Conservation (phyloP, 2,888 invertebrate genomes). For the Lepidocyrtoides sp. region DNA sequence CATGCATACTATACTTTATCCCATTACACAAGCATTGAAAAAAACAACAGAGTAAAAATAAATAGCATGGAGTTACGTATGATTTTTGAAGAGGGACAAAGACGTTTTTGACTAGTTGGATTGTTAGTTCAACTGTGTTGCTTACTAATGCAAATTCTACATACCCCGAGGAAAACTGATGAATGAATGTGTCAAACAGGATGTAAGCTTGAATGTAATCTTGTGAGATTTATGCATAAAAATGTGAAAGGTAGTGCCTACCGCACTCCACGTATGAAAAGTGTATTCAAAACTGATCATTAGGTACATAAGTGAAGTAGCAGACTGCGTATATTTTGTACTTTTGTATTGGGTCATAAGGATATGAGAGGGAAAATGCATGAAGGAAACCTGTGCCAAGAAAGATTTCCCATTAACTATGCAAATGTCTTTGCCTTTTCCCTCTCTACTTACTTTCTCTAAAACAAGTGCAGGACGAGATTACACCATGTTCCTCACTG, state of each 20-base stretch:
- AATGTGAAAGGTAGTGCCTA: constrained; percentile 11
- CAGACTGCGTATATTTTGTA: background rate
- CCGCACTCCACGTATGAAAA: too few relatives aligned
- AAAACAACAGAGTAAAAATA: background rate
- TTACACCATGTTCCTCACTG: constrained; percentile 65
- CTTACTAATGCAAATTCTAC: constrained; percentile 28
- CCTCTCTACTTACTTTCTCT: constrained; percentile 7
- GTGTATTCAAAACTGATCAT: too few relatives aligned
- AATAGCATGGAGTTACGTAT: too few relatives aligned
- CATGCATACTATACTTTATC: too few relatives aligned
- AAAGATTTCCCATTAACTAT: constrained; percentile 74
- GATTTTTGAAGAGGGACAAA: constrained; percentile 9
- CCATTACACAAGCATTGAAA: background rate
- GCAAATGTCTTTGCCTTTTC: constrained; percentile 64
- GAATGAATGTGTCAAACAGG: constrained; percentile 70
- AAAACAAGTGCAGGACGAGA: constrained; percentile 36
- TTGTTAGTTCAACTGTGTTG: constrained; percentile 26
- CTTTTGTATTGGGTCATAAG: background rate
- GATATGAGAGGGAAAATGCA: constrained; percentile 25
- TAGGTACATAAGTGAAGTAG: too few relatives aligned
- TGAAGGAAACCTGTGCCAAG: constrained; percentile 71
- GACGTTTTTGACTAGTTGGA: constrained; percentile 24
- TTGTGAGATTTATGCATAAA: constrained; percentile 65
- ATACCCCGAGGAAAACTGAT: constrained; percentile 55
- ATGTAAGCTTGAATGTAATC: constrained; percentile 64